phyloP scores from a whole-genome alignment of 2,888 invertebrate genomes.

The Resseliella maxima region DNA sequence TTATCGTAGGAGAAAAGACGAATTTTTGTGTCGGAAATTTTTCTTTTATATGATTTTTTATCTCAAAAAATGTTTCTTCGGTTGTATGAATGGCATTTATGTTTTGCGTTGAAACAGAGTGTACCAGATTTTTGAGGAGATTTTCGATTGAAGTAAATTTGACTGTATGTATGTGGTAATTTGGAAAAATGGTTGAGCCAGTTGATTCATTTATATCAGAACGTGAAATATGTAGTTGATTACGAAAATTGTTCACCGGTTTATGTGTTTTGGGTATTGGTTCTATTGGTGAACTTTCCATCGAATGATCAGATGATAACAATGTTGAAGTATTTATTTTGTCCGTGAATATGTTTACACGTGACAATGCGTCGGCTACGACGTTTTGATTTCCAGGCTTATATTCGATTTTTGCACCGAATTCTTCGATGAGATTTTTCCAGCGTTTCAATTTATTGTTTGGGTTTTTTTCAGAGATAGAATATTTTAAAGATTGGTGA shows the following conservation, averaged over 20 bases:
- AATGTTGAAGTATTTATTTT: not conserved
- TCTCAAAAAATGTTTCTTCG: slow-evolving; percentile 5
- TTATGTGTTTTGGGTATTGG: not conserved
- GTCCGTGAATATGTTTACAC: not conserved
- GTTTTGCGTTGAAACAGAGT: not conserved
- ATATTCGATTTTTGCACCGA: slow-evolving; percentile 60
- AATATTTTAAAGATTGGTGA: slow-evolving; percentile 64
- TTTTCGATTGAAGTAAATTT: not conserved
- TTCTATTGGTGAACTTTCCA: not conserved
- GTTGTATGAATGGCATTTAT: not conserved
- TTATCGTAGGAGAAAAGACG: not conserved
- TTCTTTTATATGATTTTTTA: not conserved
- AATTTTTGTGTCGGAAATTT: not conserved
- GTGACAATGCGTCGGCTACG: slow-evolving; percentile 59
- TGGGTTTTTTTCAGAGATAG: slow-evolving; percentile 64
- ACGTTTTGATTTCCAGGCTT: slow-evolving; percentile 60
- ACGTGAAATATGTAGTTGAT: not conserved
- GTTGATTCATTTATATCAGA: not conserved
- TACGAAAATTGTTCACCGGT: not conserved
- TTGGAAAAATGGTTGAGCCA: not conserved
- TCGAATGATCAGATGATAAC: not conserved
- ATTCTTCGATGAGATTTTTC: slow-evolving; percentile 63
- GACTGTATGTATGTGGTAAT: not conserved
- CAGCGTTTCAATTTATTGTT: slow-evolving; percentile 64
- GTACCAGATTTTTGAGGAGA: not conserved